Base-by-base conservation (phyloP, 2,888 invertebrate genomes). In the Rhagium mordax region DNA sequence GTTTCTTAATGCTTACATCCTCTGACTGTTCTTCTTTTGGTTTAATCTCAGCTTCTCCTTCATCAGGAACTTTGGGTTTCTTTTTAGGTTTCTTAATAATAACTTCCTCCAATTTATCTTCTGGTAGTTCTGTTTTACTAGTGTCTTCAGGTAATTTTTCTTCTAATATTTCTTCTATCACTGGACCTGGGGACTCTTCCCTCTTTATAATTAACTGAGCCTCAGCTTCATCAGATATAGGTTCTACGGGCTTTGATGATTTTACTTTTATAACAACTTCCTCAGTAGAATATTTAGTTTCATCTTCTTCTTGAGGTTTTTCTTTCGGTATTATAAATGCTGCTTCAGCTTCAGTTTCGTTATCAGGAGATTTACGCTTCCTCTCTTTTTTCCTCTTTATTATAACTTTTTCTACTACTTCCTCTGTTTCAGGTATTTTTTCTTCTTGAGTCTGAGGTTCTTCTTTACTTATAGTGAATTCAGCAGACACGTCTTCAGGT, bases 181-280 rank as follows among this genome's bases (percentile, higher is more conserved):
- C 33, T 59, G 59, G 69, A 55, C 73, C 55, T 15, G 75, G 71
- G 68, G 71, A 85, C 0, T 83, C 81, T n/a, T 88, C 88, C 55
- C 87, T 86, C 72, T 86, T 81, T 55, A 47, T 41, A 47, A 76
- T 71, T 70, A 87, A 81, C 21, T 84, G 83, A 59, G 83, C 82
- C 49, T 85, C 86, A 61, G 82, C 82, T 47, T 83, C 78, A 71
- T 90, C 89, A 66, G 82, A 82, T 16, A 82, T 80, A 21, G 81
- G 76, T 73, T 89, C 89, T 61, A 86, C 82, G 0, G 89, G 89
- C 61, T 89, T 85, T 81, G 16, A 8, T 7, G 59, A 33, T 33
- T 59, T 59, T 18, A 90, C 90, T 81, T 89, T 91, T 13, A 91
- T 83, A 24, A 87, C 87, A 0, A 91, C 85, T 24, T 90, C 89